These are phyloP conservation scores for Arenicola marina DNA, from an alignment of 2,888 invertebrate genomes.

Conservation along the genomic window DNA sequence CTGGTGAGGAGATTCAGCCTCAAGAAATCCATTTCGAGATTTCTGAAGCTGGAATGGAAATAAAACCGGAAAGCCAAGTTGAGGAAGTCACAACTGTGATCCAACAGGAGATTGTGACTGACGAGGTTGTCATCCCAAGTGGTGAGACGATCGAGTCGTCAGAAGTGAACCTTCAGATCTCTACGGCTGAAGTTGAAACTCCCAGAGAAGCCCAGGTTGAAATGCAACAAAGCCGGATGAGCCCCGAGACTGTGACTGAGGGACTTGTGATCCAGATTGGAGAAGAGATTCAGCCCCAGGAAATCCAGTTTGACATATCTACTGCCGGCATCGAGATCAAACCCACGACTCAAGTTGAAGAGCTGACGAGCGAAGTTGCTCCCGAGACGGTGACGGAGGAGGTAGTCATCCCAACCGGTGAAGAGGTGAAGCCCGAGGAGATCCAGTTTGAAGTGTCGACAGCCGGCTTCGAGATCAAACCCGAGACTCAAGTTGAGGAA, in stretches of 20 bases:
- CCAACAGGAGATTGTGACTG: no score
- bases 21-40: no score
- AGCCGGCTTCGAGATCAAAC: conserved; percentile 3
- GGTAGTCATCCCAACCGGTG: conserved; percentile 6
- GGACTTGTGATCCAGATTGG: conserved; percentile 1
- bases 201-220: no score
- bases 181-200: no score
- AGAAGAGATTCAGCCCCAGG: conserved; percentile 13
- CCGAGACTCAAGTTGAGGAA: conserved; percentile 3
- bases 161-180: no score
- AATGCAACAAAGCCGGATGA: no score
- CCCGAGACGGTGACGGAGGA: conserved; percentile 17
- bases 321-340: conserved; percentile 10
- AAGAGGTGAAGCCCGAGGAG: conserved; percentile 10
- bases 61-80: no score
- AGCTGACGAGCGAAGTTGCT: conserved; percentile 5
- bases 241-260: conserved; percentile 1
- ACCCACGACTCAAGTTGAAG: conserved; percentile 10
- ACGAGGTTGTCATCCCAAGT: no score
- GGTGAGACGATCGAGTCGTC: no score
- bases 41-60: no score
- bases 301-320: conserved; percentile 5
- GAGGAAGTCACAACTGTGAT: no score
- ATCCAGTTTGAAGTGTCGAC: conserved; percentile 11
- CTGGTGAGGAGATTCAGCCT: no score